Base-by-base conservation (phyloP, 1,140 invertebrate genomes). In the Bicyclus anynana region DNA sequence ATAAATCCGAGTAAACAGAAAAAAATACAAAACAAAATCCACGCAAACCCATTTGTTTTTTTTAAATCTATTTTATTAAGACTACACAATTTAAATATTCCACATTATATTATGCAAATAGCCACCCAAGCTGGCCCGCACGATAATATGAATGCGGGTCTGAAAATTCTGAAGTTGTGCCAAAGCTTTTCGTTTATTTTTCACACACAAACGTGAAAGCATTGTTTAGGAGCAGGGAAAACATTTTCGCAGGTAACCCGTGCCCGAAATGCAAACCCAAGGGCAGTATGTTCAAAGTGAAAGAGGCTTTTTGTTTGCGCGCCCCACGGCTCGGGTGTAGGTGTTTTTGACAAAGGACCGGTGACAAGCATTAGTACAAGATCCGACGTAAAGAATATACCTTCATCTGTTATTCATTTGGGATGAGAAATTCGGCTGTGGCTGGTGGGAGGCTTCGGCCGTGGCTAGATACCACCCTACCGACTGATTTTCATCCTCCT, bases 161-260 rank as follows among this genome's bases (percentile, higher is more conserved):
- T 12, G 10, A 33, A 12, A 10, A 33, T 33, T 33, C 16, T 14
- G 37, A 17, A 40, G 13, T 40, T 17, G 6, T 40, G 3, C 33
- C 12, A n/a, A 0, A 37, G 33, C 9, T 37, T 37, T 35, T 37
- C n/a, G n/a, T 37, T 14, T 37, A 12, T 12, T 13, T 37, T n/a
- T 4, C 13, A 5, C 33, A n/a, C 33, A 14, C n/a, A n/a, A n/a
- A n/a, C n/a, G n/a, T 40, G 10, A 40, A 40, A 40, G 37, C 37
- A 40, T 40, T 40, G 37, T 40, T 40, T 40, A 17, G 16, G 37
- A 5, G 37, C 17, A 6, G 1, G 13, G 17, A 29, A 40, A 40
- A 40, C 37, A 17, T 40, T 40, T 40, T 40, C 37, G 13, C 37
- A 40, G 37, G 37, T 40, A 40, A 40, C 16, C 5, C 37, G 37